These are phyloP conservation scores for Camelus dromedarius DNA, from an alignment of 2,113 vertebrate genomes.

Conservation along the genomic window DNA sequence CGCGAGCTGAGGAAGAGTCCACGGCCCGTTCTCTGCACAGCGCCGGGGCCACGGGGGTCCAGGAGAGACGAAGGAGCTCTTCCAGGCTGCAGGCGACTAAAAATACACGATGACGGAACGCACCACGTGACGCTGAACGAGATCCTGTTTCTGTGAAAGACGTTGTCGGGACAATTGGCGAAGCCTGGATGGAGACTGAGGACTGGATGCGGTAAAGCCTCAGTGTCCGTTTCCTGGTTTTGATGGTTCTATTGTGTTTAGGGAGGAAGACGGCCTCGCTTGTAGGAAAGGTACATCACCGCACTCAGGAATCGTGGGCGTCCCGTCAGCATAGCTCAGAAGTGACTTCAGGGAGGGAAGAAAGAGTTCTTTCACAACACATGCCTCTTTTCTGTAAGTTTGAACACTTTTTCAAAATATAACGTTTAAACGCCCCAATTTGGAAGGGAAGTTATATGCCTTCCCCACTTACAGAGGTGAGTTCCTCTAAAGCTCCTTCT, in stretches of 20 bases:
- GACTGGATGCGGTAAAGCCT: background rate
- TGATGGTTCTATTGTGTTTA: background rate
- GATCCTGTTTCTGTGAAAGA: background rate
- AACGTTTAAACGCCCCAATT: background rate
- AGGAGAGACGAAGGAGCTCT: background rate
- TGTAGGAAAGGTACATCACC: background rate
- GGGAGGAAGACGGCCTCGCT: background rate
- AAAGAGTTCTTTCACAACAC: background rate
- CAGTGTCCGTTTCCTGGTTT: background rate
- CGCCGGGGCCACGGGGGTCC: background rate
- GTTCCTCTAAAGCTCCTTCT: background rate
- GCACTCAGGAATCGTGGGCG: background rate
- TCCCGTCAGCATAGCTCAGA: background rate
- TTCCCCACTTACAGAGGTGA: background rate
- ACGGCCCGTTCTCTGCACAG: background rate
- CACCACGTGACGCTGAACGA: background rate
- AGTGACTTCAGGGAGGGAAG: background rate
- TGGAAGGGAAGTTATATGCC: background rate
- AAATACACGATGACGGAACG: background rate
- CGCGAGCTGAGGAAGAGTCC: background rate
- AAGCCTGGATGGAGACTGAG: background rate
- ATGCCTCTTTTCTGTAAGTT: conserved; percentile 25
- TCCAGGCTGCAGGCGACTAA: background rate
- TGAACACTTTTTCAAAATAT: background rate
- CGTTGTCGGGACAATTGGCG: background rate